These are phyloP conservation scores for Limnephilus rhombicus DNA, from an alignment of 2,888 invertebrate species.

Conservation along the genomic window DNA sequence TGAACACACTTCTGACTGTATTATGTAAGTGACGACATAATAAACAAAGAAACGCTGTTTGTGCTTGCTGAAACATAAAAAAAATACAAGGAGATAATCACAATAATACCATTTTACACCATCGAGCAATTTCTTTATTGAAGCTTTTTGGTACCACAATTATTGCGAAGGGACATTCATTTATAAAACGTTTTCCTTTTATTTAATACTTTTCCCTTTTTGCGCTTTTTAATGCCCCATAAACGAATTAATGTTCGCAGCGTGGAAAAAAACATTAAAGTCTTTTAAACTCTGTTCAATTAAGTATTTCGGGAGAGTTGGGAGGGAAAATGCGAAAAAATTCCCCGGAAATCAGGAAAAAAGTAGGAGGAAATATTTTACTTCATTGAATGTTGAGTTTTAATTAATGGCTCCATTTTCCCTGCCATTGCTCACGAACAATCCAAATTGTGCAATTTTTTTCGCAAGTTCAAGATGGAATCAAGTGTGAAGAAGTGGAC, in stretches of 20 bases:
- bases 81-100: neutral
- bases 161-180: neutral
- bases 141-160: neutral
- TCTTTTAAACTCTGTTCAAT: conserved; percentile 24
- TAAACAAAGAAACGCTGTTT: neutral
- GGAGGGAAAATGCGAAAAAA: conserved; percentile 1
- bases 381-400: conserved; percentile 54
- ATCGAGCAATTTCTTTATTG: neutral
- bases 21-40: neutral
- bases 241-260: conserved; percentile 15
- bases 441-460: conserved; percentile 62
- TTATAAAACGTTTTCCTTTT: neutral
- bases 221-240: neutral
- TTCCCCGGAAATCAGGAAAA: conserved; percentile 8
- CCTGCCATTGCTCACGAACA: conserved; percentile 63
- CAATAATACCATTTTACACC: neutral
- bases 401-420: conserved; percentile 65
- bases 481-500: conserved; percentile 61
- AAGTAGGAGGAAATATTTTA: conserved; percentile 29
- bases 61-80: neutral
- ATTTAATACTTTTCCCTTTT: neutral
- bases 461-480: conserved; percentile 55
- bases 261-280: neutral
- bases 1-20: neutral
- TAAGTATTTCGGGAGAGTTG: conserved; percentile 24